A percentile compares a stretch with the other conserved stretches of the same genome.
Evolutionary conservation across 2,797 vertebrate species (phyloP).

Genomic region (Muraenolepis orangiensis): DNA sequence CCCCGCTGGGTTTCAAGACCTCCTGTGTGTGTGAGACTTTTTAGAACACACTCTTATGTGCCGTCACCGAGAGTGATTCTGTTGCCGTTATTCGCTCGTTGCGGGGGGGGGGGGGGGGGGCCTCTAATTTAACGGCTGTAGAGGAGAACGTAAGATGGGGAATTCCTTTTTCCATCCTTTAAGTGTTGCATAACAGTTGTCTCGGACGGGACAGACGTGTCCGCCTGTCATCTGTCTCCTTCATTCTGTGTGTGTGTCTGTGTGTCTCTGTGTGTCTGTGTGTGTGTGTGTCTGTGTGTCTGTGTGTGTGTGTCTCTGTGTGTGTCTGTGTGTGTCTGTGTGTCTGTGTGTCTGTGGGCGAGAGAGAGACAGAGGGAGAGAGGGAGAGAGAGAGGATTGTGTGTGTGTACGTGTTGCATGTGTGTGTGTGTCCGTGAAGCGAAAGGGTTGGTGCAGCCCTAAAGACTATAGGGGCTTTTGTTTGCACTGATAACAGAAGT

Average conservation of each 20-base stretch:
- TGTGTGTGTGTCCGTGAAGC: not conserved
- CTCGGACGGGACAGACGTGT: not conserved
- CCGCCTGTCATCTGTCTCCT: not conserved
- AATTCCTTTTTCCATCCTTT: not conserved
- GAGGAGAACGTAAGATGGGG: not conserved
- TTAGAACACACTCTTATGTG: too few relatives aligned
- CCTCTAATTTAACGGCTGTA: not conserved
- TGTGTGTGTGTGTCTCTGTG: conserved; percentile 5
- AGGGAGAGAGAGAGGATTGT: too few relatives aligned
- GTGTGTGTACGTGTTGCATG: too few relatives aligned
- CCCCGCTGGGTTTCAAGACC: too few relatives aligned
- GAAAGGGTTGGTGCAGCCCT: not conserved
- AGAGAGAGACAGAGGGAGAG: too few relatives aligned
- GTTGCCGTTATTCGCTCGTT: too few relatives aligned
- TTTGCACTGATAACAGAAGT: conserved; percentile 36
- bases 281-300: not conserved
- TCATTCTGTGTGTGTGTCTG: not conserved
- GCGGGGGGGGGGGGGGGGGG: too few relatives aligned
- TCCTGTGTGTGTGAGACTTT: too few relatives aligned
- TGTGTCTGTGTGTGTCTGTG: not conserved
- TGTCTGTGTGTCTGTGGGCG: not conserved
- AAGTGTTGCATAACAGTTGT: not conserved
- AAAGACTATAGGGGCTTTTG: conserved; percentile 52
- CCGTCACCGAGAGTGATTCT: too few relatives aligned
- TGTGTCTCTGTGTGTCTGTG: not conserved